phyloP scores from a whole-genome alignment of 2,113 vertebrate genomes.

The Chaetodon trifascialis region DNA sequence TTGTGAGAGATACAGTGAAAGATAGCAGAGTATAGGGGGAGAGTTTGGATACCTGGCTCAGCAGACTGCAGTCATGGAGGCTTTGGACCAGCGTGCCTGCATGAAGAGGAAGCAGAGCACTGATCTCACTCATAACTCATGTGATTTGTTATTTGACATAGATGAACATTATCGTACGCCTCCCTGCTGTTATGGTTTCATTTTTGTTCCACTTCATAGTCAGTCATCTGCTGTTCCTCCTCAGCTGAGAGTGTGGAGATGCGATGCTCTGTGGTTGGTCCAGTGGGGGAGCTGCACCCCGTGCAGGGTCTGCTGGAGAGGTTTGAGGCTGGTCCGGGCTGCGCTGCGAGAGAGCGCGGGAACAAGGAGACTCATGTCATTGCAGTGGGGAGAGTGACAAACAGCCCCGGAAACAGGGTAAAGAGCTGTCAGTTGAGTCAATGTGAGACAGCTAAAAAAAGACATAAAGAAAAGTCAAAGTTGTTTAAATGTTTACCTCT shows the following conservation, averaged over 20 bases:
- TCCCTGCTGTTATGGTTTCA: neutral
- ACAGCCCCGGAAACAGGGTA: conserved; percentile 68
- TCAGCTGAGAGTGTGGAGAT: conserved; percentile 55
- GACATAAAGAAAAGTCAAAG: too few species aligned
- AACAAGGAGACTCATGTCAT: conserved; percentile 84
- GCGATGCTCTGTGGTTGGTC: conserved; percentile 62
- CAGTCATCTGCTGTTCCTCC: neutral
- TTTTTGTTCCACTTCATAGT: neutral
- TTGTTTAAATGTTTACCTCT: too few species aligned
- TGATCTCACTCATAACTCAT: neutral
- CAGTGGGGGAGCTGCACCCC: conserved; percentile 71
- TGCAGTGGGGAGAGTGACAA: conserved; percentile 63
- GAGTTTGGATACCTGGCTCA: neutral
- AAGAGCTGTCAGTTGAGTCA: neutral
- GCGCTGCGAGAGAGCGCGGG: conserved; percentile 76
- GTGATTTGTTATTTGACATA: neutral
- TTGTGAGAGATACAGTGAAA: neutral
- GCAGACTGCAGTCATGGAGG: neutral
- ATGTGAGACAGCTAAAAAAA: too few species aligned
- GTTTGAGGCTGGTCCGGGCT: conserved; percentile 78
- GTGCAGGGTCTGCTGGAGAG: conserved; percentile 83
- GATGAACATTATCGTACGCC: neutral
- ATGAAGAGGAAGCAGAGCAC: neutral
- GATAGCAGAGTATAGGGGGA: neutral
- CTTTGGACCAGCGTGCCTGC: neutral